Evolutionary conservation across 2,113 vertebrate genomes (phyloP), one percentile per base, ranked within the genome.

Genomic region (Cheirogaleus medius): DNA sequence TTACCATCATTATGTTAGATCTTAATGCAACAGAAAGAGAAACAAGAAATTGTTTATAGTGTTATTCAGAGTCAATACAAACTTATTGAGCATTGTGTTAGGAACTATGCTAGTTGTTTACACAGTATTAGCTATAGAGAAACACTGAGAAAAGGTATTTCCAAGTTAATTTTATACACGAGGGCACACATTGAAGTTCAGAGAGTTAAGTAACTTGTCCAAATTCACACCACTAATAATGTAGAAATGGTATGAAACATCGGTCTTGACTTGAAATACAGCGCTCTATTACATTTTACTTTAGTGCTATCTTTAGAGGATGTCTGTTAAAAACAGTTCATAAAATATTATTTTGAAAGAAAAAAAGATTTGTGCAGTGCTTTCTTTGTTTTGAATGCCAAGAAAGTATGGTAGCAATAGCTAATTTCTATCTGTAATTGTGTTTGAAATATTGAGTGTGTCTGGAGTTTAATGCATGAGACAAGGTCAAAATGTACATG

Each of bases 301-400:
- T 88, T 88, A 60, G 20, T 87, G 37, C 49, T 94, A 15, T 94
- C 25, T 73, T 95, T 89, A 90, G 63, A 83, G 29, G 27, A 29
- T 56, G 82, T 21, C 56, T 71, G n/a, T 82, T 84, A 32, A 82
- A 78, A 49, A 20, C 42, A 18, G 37, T 84, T 90, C 66, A 77
- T 64, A 86, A 92, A 89, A 87, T 37, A 23, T 86, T 94, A 90
- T 84, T 97, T 84, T 88, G 87, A 87, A 93, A 93, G 44, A 42
- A 93, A 64, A 23, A 54, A 87, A 37, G 20, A 84, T 69, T 80
- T 83, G 42, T 44, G 15, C 71, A 54, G 6, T 54, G 32, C 29
- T 85, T 80, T 34, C 80, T 89, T 97, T 83, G 23, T 94, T 87
- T 96, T 29, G 29, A 92, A 90, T 94, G 90, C 69, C 80, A 92